phyloP scores from a whole-genome alignment of 2,113 vertebrate species.

The Calypte anna region DNA sequence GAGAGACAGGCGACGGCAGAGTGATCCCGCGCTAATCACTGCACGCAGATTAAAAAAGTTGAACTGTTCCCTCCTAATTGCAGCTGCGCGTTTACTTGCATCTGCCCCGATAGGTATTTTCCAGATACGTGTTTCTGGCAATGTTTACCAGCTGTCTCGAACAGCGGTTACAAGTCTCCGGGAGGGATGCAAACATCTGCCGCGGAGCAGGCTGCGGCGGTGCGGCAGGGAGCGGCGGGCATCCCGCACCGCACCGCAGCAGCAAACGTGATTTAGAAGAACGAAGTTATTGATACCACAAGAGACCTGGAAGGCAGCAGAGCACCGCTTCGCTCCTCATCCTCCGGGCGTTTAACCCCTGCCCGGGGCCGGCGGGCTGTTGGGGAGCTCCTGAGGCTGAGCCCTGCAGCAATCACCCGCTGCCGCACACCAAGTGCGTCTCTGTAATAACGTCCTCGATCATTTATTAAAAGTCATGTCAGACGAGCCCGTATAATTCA shows the following conservation, averaged over 20 bases:
- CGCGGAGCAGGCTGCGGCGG: slow-evolving; percentile 18
- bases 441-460: slow-evolving; percentile 92
- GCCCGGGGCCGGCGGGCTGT: neutral
- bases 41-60: neutral
- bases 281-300: neutral
- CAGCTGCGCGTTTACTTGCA: neutral
- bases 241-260: neutral
- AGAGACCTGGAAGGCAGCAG: neutral
- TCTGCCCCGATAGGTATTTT: slow-evolving; percentile 49
- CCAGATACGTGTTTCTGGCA: slow-evolving; percentile 17
- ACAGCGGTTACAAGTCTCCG: slow-evolving; percentile 74
- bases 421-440: slow-evolving; percentile 80
- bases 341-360: accelerated
- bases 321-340: neutral
- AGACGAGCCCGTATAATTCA: slow-evolving; percentile 86
- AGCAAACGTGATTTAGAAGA: neutral
- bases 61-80: neutral
- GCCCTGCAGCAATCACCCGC: slow-evolving; percentile 49
- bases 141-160: slow-evolving; percentile 78
- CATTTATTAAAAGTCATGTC: slow-evolving; percentile 97
- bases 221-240: neutral
- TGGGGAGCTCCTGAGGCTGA: neutral
- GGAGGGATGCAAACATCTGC: slow-evolving; percentile 79
- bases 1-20: neutral
- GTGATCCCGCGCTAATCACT: neutral